Base-by-base conservation (phyloP, 2,888 invertebrate species). In the Acholoe squamosa region DNA sequence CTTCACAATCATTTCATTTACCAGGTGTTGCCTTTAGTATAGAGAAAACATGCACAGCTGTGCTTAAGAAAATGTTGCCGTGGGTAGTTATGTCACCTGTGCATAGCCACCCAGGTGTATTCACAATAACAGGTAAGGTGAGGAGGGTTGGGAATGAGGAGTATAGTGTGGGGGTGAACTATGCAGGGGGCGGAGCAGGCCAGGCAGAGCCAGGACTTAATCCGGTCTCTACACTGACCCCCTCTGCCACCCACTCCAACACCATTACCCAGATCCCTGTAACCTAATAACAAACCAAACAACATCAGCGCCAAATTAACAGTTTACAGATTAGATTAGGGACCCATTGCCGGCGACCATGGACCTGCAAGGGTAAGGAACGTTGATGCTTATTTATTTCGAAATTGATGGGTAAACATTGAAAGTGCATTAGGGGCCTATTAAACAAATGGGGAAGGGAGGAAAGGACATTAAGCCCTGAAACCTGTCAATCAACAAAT, bases 251-350 rank as follows among this genome's bases (percentile, higher is more conserved):
- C 43, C 43, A n/a, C n/a, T 84, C 51, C 84, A 84, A 84, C 84
- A 84, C 84, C 43, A 84, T 84, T 84, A 84, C 84, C 43, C 34
- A 16, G 43, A 84, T 84, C 28, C n/a, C 0, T 51, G 84, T 51
- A 84, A 84, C 84, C 84, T 51, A 71, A 84, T 84, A 84, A 51
- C 84, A 51, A 84, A 84, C 43, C 84, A 84, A 84, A 84, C 51
- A 84, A 84, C 84, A 34, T 34, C 43, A 51, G 43, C 28, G 84
- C 51, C 84, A 84, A 84, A 84, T 84, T 84, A 84, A 84, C 84
- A 84, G 84, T 84, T 84, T 84, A 51, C 84, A 16, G 84, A 84
- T 84, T 84, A 84, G 84, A 84, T 84, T 84, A 84, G 43, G 51
- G 43, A 31, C 84, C 51, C 43, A 84, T 84, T 84, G 84, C 71